Percentiles rank a stretch among this genome's conserved stretches.
Conservation (phyloP, 2,797 vertebrate genomes). For the Betta splendens region DNA sequence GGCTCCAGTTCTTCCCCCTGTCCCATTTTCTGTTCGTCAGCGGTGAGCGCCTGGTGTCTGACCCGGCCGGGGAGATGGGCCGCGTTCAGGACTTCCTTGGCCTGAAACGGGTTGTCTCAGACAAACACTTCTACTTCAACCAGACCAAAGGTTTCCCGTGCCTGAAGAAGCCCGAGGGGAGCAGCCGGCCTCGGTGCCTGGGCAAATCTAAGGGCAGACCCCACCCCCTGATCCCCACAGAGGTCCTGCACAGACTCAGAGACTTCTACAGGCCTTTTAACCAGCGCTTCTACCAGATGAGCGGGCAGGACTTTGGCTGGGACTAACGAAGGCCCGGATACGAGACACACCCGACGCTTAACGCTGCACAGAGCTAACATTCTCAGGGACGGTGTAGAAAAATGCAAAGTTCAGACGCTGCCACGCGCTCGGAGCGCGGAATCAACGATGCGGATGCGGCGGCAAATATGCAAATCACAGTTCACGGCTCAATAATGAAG, state of each 20-base stretch:
- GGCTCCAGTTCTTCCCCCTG: slow-evolving; percentile 90
- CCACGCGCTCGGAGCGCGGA: slow-evolving; percentile 39
- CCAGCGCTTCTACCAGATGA: slow-evolving; percentile 94
- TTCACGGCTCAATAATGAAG: slow-evolving; percentile 38
- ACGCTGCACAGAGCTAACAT: slow-evolving; percentile 25
- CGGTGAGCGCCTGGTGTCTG: slow-evolving; percentile 89
- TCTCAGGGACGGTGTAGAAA: slow-evolving; percentile 62
- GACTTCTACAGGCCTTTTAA: slow-evolving; percentile 95
- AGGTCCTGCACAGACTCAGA: slow-evolving; percentile 86
- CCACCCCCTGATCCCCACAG: slow-evolving; percentile 85
- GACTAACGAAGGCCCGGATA: slow-evolving; percentile 74
- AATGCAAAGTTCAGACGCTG: slow-evolving; percentile 20
- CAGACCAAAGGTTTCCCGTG: slow-evolving; percentile 97
- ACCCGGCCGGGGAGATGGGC: slow-evolving; percentile 91
- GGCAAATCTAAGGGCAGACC: slow-evolving; percentile 94
- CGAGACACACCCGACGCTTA: slow-evolving; percentile 16
- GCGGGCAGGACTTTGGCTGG: slow-evolving; percentile 94
- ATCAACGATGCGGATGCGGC: slow-evolving; percentile 21
- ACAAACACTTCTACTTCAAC: slow-evolving; percentile 96
- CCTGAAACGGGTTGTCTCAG: slow-evolving; percentile 87
- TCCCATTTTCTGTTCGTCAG: slow-evolving; percentile 93
- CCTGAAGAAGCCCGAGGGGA: slow-evolving; percentile 91
- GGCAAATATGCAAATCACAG: slow-evolving; percentile 42
- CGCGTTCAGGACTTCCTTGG: slow-evolving; percentile 95
- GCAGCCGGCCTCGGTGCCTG: slow-evolving; percentile 88